Evolutionary conservation across 1,140 invertebrate genomes (phyloP).

Genomic region (Triops cancriformis): DNA sequence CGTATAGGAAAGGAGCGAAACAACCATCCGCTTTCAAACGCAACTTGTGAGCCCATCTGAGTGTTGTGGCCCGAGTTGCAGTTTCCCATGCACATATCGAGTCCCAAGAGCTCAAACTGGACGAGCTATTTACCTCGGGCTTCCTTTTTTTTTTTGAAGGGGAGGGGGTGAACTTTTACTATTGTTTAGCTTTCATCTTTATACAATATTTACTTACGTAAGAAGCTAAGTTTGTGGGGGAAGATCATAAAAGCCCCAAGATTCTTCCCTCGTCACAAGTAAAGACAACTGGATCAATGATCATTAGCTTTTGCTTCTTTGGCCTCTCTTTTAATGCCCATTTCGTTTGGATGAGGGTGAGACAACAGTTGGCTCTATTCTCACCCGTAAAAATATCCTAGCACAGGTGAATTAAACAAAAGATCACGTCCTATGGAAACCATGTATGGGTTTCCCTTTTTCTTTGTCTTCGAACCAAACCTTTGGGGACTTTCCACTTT

Average conservation of each 20-base stretch:
- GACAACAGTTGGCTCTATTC: not conserved
- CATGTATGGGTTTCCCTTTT: not conserved
- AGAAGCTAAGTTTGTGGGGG: not conserved
- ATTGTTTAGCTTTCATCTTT: not conserved
- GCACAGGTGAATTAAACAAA: conserved; percentile 14
- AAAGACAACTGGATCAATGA: not conserved
- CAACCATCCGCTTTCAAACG: not conserved
- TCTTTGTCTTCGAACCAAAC: not conserved
- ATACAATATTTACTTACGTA: not conserved
- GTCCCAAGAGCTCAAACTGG: not conserved
- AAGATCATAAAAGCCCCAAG: not conserved
- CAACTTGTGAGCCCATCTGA: not conserved
- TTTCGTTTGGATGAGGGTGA: not conserved
- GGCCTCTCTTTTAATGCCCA: not conserved
- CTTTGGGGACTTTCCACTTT: not conserved
- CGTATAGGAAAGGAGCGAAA: not conserved
- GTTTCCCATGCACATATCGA: not conserved
- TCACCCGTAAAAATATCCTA: not conserved
- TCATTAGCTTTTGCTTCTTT: not conserved
- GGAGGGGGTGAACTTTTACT: not conserved
- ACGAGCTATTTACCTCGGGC: not conserved
- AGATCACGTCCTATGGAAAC: not conserved
- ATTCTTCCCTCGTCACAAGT: not conserved
- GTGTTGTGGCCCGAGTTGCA: not conserved
- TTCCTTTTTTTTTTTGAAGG: not conserved